These are phyloP conservation scores for Temnopleurus reevesii DNA, from an alignment of 53 echinoderm and acorn worm species.

Conservation along the genomic window DNA sequence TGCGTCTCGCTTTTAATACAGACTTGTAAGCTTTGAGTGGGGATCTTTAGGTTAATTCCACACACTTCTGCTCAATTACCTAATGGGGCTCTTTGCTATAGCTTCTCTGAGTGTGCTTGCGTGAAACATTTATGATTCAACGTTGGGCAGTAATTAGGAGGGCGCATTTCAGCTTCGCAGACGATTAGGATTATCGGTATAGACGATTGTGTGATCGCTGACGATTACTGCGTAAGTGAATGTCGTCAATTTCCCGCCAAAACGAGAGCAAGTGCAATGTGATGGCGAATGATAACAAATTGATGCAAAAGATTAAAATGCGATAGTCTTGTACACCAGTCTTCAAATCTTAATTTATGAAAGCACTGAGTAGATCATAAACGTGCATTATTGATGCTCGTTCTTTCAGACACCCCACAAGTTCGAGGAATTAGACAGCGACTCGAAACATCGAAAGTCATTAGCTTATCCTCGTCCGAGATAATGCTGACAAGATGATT, in stretches of 20 bases:
- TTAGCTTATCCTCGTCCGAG: conserved; percentile 1
- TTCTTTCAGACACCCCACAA: conserved; percentile 37
- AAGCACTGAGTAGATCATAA: background rate
- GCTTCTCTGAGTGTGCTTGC: conserved; percentile 1
- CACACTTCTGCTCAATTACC: conserved; percentile 55
- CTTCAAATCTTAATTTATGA: conserved; percentile 22
- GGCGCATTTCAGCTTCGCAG: background rate
- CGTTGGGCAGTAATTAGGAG: conserved; percentile 28
- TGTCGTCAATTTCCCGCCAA: conserved; percentile 15
- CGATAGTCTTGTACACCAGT: background rate
- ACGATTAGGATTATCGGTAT: background rate
- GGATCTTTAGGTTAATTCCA: conserved; percentile 44
- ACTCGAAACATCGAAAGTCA: background rate
- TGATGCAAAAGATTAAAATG: conserved; percentile 21
- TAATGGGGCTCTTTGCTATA: conserved; percentile 50
- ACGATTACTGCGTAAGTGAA: background rate
- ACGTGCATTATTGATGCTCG: conserved; percentile 17
- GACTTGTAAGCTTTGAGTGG: conserved; percentile 3
- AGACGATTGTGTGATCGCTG: background rate
- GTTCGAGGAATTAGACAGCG: conserved; percentile 11
- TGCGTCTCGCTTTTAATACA: background rate
- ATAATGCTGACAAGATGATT: conserved; percentile 49
- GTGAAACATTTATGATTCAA: conserved; percentile 48
- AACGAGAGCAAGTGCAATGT: background rate
- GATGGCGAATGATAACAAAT: conserved; percentile 21